A percentile compares a stretch with the other conserved stretches of the same genome.
These are phyloP conservation scores for Allobates femoralis DNA, from an alignment of 2,797 vertebrate species.

Conservation along the genomic window DNA sequence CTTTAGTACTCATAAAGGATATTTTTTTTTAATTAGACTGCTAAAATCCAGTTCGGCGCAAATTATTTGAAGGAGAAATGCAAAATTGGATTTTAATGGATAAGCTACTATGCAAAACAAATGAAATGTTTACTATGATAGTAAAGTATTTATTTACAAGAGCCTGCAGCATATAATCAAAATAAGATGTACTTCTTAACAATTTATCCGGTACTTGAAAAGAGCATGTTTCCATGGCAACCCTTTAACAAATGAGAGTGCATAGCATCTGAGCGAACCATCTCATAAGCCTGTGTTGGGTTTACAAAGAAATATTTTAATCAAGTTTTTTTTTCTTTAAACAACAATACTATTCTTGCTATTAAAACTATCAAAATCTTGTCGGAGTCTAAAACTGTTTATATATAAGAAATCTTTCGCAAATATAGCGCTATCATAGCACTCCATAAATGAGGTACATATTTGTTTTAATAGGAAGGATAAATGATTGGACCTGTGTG, in stretches of 20 bases:
- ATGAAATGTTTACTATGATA: conserved; percentile 66
- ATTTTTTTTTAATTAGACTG: conserved; percentile 53
- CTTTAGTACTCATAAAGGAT: conserved; percentile 43
- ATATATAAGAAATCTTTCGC: not conserved
- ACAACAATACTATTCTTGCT: not conserved
- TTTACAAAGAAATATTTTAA: conserved; percentile 59
- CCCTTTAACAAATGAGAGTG: conserved; percentile 70
- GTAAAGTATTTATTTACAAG: conserved; percentile 68
- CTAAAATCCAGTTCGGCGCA: conserved; percentile 48
- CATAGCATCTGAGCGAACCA: conserved; percentile 67
- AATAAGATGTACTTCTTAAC: conserved; percentile 69
- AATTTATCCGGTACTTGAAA: conserved; percentile 72
- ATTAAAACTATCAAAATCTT: not conserved
- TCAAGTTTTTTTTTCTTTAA: not conserved
- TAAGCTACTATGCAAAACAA: conserved; percentile 62
- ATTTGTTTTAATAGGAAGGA: not conserved
- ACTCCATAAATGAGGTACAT: not conserved
- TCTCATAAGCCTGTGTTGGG: conserved; percentile 67
- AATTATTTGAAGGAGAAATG: conserved; percentile 61
- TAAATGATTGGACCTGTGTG: too few species aligned
- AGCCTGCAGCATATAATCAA: conserved; percentile 68
- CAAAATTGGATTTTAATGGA: conserved; percentile 66
- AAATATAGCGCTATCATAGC: not conserved
- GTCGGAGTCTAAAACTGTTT: not conserved
- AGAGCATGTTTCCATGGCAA: conserved; percentile 71